Conservation (phyloP, 2,797 vertebrate genomes). For the Melopsittacus undulatus region DNA sequence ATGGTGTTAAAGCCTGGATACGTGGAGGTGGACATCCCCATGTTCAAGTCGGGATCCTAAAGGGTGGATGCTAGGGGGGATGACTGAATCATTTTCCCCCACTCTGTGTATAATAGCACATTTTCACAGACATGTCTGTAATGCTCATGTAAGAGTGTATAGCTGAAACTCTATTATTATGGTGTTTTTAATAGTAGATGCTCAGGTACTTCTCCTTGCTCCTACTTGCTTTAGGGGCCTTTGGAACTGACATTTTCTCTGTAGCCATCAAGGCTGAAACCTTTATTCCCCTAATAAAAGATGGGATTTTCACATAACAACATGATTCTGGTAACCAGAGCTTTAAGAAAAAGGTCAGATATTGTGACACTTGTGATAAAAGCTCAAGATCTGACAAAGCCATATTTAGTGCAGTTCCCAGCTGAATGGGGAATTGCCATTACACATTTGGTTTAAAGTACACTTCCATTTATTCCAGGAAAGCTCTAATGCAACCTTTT, state of each 20-base stretch:
- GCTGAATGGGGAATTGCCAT: conserved; percentile 3
- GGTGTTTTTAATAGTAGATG: background rate
- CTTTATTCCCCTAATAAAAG: background rate
- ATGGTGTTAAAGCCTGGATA: background rate
- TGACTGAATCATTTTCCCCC: background rate
- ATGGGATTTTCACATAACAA: background rate
- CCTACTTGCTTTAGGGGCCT: background rate
- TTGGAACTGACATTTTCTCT: background rate
- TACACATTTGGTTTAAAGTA: conserved; percentile 14
- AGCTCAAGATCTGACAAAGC: conserved; percentile 5
- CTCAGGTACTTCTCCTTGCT: background rate
- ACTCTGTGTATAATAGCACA: background rate
- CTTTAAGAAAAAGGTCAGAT: conserved; percentile 33
- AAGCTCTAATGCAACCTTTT: conserved; percentile 37
- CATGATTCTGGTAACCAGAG: background rate
- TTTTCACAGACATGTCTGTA: background rate
- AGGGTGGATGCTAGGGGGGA: background rate
- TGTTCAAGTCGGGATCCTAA: background rate
- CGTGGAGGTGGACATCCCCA: background rate
- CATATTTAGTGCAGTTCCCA: conserved; percentile 1
- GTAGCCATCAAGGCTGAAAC: background rate
- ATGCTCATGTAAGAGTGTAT: rapidly evolving
- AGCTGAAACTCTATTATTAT: background rate
- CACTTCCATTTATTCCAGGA: conserved; percentile 46
- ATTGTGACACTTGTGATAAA: conserved; percentile 7